Conservation (phyloP, 2,113 vertebrate genomes). For the Dermatemys mawii region DNA sequence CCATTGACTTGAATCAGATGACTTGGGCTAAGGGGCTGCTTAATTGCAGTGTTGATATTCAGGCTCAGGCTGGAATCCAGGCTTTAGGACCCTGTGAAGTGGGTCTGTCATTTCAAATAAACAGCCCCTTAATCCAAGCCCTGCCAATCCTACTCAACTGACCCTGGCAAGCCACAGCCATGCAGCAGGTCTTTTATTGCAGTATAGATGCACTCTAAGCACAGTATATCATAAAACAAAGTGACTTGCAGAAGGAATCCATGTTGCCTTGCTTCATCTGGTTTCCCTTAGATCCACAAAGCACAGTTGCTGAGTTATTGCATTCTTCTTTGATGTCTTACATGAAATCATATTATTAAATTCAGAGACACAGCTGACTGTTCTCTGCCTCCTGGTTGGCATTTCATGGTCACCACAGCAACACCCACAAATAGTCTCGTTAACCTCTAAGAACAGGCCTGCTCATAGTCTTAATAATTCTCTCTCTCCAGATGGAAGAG, state of each 20-base stretch:
- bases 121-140: constrained; percentile 17
- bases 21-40: neutral
- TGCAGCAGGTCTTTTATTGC: neutral
- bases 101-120: neutral
- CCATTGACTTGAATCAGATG: neutral
- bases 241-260: neutral
- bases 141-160: neutral
- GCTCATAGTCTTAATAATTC: neutral
- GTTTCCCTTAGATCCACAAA: constrained; percentile 56
- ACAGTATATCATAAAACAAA: constrained; percentile 1
- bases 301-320: constrained; percentile 62
- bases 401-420: constrained; percentile 29
- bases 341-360: constrained; percentile 64
- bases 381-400: constrained; percentile 19
- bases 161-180: neutral
- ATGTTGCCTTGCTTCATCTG: constrained; percentile 51
- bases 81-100: neutral
- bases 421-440: constrained; percentile 37
- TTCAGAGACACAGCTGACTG: constrained; percentile 53
- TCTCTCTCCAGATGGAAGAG: neutral
- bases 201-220: neutral
- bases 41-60: neutral
- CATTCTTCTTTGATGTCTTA: constrained; percentile 73
- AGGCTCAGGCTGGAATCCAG: neutral
- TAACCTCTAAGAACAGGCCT: neutral